Evolutionary conservation across 2,797 vertebrate genomes (phyloP).

Genomic region (Sebastes baramenuke): DNA sequence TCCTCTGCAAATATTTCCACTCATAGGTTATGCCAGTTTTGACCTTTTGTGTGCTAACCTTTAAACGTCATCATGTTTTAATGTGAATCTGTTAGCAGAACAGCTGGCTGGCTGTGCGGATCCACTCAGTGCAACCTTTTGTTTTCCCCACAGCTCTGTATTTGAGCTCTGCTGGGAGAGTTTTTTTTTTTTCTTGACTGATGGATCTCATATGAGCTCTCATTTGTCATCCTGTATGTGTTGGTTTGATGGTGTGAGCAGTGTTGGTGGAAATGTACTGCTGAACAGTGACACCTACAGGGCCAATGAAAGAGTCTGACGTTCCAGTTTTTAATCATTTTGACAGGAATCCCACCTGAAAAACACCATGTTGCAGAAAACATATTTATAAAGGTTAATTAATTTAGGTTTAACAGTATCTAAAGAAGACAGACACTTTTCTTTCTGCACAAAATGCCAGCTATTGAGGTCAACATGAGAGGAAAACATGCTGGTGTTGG

Average conservation of each 20-base stretch:
- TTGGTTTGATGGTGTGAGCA: not conserved
- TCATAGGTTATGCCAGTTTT: conserved; percentile 41
- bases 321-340: not conserved
- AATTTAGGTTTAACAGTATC: not conserved
- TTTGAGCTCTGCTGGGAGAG: conserved; percentile 36
- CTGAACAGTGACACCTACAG: conserved; percentile 67
- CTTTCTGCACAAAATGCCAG: not conserved
- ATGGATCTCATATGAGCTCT: conserved; percentile 47
- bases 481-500: not conserved
- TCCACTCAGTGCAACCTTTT: conserved; percentile 49
- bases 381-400: not conserved
- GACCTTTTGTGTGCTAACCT: conserved; percentile 68
- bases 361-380: not conserved
- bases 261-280: conserved; percentile 3
- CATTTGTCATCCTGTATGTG: conserved; percentile 33
- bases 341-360: not conserved
- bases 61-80: conserved; percentile 66
- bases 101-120: conserved; percentile 29
- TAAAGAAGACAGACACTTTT: not conserved
- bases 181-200: conserved; percentile 38
- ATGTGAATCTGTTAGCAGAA: conserved; percentile 40
- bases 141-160: conserved; percentile 29
- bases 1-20: conserved; percentile 30
- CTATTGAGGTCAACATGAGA: not conserved
- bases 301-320: not conserved